Base-by-base conservation (phyloP, 1,140 invertebrate species). In the Potamilus streckersoni region DNA sequence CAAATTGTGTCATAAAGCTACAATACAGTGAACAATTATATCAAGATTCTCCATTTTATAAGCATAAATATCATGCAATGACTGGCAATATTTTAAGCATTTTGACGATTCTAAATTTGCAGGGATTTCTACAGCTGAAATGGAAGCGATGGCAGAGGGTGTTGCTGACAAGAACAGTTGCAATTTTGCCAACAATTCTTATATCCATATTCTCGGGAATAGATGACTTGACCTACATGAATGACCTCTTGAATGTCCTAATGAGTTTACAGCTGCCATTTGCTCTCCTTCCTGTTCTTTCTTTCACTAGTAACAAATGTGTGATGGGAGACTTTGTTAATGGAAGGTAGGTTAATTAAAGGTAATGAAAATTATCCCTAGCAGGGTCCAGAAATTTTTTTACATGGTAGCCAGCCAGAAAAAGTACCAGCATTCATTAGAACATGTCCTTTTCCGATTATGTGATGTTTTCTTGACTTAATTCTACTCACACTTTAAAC, bases 71-170 rank as follows among this genome's bases (percentile, higher is more conserved):
- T 38, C 8, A 8, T 38, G 6, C 38, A 38, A 38, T 6, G 49
- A 20, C 6, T 13, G n/a, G 19, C 66, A 58, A 66, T 20, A 56
- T 55, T 38, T 67, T 23, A 58, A 17, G 5, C 59, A 63, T 59
- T 31, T 78, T 78, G 16, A 71, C 14, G 55, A 73, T 63, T 55
- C 73, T 65, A 56, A 69, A 80, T 66, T 86, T 89, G 20, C 83
- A 94, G 93, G 96, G 96, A 13, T 98, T 98, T 85, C 89, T 98
- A 11, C 95, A 97, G 88, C 90, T 98, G 15, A 93, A 94, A 85
- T 97, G 96, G 96, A 92, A 94, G 11, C 91, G 95, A 65, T 98
- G 96, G 96, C 95, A 95, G 86, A 89, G 96, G 91, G 95, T 97
- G 12, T 89, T 97, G 11, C 92, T 96, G 70, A 98, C 96, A 0